A percentile compares a stretch with the other conserved stretches of the same genome.
phyloP scores from a whole-genome alignment of 2,113 vertebrate genomes.

The Scomber japonicus region DNA sequence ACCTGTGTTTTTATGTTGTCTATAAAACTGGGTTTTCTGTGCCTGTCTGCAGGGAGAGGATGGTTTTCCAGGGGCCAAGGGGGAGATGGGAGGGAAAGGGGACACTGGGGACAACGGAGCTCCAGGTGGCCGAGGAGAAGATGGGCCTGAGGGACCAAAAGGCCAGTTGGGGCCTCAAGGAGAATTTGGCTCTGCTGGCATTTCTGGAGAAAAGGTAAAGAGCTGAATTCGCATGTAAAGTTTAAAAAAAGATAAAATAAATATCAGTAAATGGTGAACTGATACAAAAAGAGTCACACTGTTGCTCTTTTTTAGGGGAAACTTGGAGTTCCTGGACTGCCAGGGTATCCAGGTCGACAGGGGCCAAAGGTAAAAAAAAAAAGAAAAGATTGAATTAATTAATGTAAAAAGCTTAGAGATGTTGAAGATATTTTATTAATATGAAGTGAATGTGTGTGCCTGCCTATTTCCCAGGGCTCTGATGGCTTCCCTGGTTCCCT shows the following conservation, averaged over 20 bases:
- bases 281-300: background rate
- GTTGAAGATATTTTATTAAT: background rate
- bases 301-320: slow-evolving; percentile 88
- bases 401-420: background rate
- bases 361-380: slow-evolving; percentile 90
- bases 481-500: slow-evolving; percentile 93
- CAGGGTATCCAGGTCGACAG: slow-evolving; percentile 93
- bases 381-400: background rate
- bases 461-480: slow-evolving; percentile 84
- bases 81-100: slow-evolving; percentile 96
- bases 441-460: background rate
- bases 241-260: background rate
- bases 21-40: background rate
- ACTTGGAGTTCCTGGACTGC: slow-evolving; percentile 95
- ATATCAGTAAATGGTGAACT: background rate
- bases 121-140: slow-evolving; percentile 90
- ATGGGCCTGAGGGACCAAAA: slow-evolving; percentile 95
- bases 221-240: background rate
- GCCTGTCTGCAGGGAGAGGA: slow-evolving; percentile 91
- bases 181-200: slow-evolving; percentile 88
- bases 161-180: slow-evolving; percentile 92
- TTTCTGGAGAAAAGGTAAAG: slow-evolving; percentile 92
- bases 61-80: slow-evolving; percentile 96
- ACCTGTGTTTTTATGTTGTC: slow-evolving; percentile 13
- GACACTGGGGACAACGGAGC: slow-evolving; percentile 92